These are phyloP conservation scores for Lamellibrachia columna DNA, from an alignment of 2,888 invertebrate species.

Conservation along the genomic window DNA sequence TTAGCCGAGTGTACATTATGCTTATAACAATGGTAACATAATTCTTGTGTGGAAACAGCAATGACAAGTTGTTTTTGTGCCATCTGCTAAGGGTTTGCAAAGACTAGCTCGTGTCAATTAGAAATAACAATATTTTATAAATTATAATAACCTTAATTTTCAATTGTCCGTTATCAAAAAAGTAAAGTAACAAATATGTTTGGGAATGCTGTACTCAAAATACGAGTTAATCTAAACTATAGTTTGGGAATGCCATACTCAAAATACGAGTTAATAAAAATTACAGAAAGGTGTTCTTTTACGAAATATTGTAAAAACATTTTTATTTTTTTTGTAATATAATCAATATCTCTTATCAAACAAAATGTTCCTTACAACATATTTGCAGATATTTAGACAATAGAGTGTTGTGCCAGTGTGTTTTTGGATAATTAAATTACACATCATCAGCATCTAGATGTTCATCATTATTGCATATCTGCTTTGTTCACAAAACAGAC, in stretches of 20 bases:
- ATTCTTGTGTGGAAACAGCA: not conserved
- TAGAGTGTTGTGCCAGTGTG: not conserved
- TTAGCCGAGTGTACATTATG: too few relatives aligned
- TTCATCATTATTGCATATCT: not conserved
- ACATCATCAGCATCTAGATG: not conserved
- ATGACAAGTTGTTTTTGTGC: too few relatives aligned
- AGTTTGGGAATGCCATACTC: not conserved
- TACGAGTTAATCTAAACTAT: not conserved
- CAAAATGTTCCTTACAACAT: not conserved
- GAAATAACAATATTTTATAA: not conserved
- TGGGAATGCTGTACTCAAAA: not conserved
- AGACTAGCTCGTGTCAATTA: too few relatives aligned
- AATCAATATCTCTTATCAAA: not conserved
- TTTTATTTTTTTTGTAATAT: not conserved
- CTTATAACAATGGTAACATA: not conserved
- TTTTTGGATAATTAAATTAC: not conserved
- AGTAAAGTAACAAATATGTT: not conserved
- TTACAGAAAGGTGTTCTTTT: too few relatives aligned
- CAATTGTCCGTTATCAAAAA: not conserved
- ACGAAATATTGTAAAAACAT: not conserved
- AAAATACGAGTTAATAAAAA: not conserved
- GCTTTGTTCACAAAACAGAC: not conserved
- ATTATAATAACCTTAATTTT: not conserved
- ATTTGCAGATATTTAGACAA: not conserved
- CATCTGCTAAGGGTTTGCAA: too few relatives aligned